phyloP scores from a whole-genome alignment of 2,888 invertebrate genomes.

The Hypsopygia costalis region DNA sequence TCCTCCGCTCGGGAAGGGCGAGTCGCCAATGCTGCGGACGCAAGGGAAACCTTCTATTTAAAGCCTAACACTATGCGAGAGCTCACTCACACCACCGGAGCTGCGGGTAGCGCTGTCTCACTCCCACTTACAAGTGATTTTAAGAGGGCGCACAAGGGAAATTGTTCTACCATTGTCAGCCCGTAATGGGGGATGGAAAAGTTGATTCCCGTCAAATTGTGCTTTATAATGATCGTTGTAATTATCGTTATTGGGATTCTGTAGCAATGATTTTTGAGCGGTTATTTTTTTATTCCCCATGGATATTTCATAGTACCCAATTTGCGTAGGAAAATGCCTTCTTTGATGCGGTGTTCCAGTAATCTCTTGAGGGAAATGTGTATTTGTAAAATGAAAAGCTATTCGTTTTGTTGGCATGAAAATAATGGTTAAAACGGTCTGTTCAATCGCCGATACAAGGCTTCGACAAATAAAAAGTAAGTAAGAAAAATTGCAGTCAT shows the following conservation, averaged over 20 bases:
- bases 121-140: conserved; percentile 29
- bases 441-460: conserved; percentile 31
- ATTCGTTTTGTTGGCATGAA: neutral
- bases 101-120: conserved; percentile 19
- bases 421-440: conserved; percentile 20
- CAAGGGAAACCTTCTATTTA: conserved; percentile 42
- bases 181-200: conserved; percentile 64
- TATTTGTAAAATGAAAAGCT: conserved; percentile 33
- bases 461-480: conserved; percentile 52
- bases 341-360: conserved; percentile 9
- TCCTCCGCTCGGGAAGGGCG: conserved; percentile 47
- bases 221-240: conserved; percentile 61
- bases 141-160: conserved; percentile 65
- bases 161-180: conserved; percentile 68
- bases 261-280: conserved; percentile 16
- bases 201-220: conserved; percentile 68
- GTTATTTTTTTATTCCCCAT: conserved; percentile 9
- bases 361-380: conserved; percentile 1
- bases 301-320: conserved; percentile 10
- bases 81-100: conserved; percentile 28
- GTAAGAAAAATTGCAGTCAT: conserved; percentile 61
- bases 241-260: conserved; percentile 58
- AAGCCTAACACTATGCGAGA: conserved; percentile 24
- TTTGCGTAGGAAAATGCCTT: conserved; percentile 20
- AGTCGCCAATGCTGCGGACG: conserved; percentile 51